phyloP scores from a whole-genome alignment of 2,797 vertebrate genomes.

The Mycteria americana region DNA sequence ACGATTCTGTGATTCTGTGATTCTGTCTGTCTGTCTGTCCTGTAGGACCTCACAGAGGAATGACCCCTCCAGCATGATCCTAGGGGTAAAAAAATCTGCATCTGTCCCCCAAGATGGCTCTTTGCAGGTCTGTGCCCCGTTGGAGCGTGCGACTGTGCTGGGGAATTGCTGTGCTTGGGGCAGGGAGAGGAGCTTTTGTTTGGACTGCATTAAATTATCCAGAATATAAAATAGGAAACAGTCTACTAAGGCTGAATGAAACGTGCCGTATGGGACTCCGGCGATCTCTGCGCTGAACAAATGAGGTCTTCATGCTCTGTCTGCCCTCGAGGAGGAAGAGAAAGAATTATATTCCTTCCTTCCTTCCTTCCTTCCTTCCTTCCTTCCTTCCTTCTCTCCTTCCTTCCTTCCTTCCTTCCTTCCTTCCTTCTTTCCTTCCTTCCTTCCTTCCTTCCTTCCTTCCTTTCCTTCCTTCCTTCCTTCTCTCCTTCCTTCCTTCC shows the following conservation, averaged over 20 bases:
- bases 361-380: neutral
- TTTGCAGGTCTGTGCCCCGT: neutral
- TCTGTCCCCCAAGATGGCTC: neutral
- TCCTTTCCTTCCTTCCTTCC: neutral
- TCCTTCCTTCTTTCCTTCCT: neutral
- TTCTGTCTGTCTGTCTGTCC: fast-evolving
- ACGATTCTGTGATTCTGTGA: too few species aligned
- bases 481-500: neutral
- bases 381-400: neutral
- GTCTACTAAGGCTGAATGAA: neutral
- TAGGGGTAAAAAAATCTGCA: neutral
- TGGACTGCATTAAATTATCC: neutral
- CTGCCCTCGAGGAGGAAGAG: neutral
- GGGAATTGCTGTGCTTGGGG: neutral
- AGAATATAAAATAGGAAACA: neutral
- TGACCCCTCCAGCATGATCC: neutral
- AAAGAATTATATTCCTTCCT: neutral
- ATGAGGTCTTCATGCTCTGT: neutral
- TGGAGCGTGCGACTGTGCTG: neutral
- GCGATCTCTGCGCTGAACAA: neutral
- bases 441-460: too few species aligned
- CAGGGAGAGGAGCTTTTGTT: neutral
- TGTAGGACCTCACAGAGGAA: neutral
- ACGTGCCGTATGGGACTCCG: neutral
- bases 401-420: neutral